Evolutionary conservation across 2,888 invertebrate genomes (phyloP).

Genomic region (Melikaiella ostensackeni): DNA sequence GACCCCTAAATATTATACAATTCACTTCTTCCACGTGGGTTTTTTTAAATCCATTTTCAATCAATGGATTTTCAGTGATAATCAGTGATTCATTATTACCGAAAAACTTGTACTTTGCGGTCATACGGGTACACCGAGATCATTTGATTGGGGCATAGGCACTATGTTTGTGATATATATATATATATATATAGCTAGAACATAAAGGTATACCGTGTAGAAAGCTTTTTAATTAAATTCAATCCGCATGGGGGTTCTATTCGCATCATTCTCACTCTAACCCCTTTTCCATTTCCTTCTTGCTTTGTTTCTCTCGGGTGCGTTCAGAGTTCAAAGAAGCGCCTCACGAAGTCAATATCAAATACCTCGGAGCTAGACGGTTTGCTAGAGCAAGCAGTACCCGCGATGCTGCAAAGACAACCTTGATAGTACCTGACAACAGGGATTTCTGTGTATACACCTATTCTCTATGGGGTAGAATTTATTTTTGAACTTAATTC

Average conservation of each 20-base stretch:
- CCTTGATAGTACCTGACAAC: conserved; percentile 61
- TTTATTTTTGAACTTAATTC: neutral
- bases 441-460: conserved; percentile 17
- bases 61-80: no score
- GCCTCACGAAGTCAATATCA: conserved; percentile 76
- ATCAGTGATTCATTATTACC: no score
- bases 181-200: no score
- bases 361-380: conserved; percentile 75
- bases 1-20: no score
- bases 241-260: conserved; percentile 57
- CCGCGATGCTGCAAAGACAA: conserved; percentile 65
- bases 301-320: conserved; percentile 41
- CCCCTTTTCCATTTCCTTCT: conserved; percentile 45
- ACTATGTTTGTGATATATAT: no score
- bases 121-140: no score
- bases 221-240: conserved; percentile 72
- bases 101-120: no score
- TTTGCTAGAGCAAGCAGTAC: conserved; percentile 58
- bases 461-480: neutral
- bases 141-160: no score
- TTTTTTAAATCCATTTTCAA: no score
- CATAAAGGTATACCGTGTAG: conserved; percentile 42
- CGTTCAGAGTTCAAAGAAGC: conserved; percentile 69
- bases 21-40: no score
- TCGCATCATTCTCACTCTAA: conserved; percentile 43